Evolutionary conservation across 2,888 invertebrate genomes (phyloP), one percentile per base, ranked within the genome.

Genomic region (Meteorus cinctellus): DNA sequence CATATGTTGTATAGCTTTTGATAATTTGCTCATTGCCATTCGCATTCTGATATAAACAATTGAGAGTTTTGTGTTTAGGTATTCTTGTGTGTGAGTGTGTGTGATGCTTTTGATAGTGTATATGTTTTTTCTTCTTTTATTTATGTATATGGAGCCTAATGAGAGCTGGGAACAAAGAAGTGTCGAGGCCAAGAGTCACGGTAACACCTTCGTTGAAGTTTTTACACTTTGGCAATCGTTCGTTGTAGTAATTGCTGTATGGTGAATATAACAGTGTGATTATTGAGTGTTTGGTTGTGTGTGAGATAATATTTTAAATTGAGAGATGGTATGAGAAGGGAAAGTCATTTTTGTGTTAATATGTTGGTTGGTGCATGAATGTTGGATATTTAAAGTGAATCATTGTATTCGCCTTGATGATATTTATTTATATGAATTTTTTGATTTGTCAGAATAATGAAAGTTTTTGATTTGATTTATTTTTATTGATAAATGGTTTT

Each of bases 101-200:
- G 67, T 45, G n/a, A 5, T 41, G 41, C 41, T 41, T 41, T 6
- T 41, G 41, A 41, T 41, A 10, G 41, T 41, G 8, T 34, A 34
- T 48, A n/a, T 48, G 5, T 14, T 45, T 45, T 45, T 45, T 45
- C 16, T 45, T 45, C 16, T 14, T 45, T 14, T 19, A 55, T 55
- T 4, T 55, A 19, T 55, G 10, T 55, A 8, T 55, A 55, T 19
- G 55, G 8, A 36, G 70, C 70, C 60, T 70, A 70, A 70, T 70
- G 70, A 70, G 70, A 59, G 36, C 14, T 63, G 63, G 45, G 63
- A 72, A 72, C 62, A 72, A 72, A 63, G 55, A 55, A 48, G 48
- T 10, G 63, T 72, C 72, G 72, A 72, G 72, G 72, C 63, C 72
- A 63, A 63, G 34, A 63, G 31, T 71, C 71, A 71, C 55, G 69